Conservation (phyloP, 30 jellyfish, hydroid and myxozoan species). For the Pseudorhiza aurosa region DNA sequence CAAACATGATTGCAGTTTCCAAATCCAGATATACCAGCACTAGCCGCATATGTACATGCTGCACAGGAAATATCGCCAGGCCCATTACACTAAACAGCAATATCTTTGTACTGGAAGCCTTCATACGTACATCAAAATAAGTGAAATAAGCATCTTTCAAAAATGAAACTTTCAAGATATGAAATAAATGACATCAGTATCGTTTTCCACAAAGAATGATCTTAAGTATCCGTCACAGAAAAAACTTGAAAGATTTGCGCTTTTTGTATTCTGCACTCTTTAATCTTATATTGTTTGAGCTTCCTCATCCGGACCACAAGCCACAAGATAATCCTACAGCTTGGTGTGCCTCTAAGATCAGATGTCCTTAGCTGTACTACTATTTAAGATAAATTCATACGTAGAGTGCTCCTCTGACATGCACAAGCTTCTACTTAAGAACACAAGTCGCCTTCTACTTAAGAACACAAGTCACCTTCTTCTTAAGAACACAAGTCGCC, state of each 20-base stretch:
- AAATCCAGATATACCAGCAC: constrained; percentile 32
- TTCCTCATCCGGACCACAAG: constrained; percentile 29
- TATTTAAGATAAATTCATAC: too few species aligned
- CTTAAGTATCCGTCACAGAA: constrained; percentile 30
- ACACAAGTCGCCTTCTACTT: too few species aligned
- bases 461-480: too few species aligned
- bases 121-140: constrained; percentile 38
- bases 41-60: constrained; percentile 51
- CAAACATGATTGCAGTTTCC: constrained; percentile 53
- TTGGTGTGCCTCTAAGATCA: constrained; percentile 38
- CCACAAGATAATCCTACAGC: constrained; percentile 45
- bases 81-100: too few species aligned
- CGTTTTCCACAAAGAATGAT: too few species aligned
- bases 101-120: constrained; percentile 44
- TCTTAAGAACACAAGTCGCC: too few species aligned
- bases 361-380: constrained; percentile 37
- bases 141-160: not conserved
- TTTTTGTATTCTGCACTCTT: constrained; percentile 49
- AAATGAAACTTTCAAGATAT: constrained; percentile 28
- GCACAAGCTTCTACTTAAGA: too few species aligned
- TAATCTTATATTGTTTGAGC: constrained; percentile 29
- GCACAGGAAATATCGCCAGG: constrained; percentile 44
- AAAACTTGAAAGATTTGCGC: constrained; percentile 36
- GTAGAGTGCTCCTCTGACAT: too few species aligned
- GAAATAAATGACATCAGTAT: too few species aligned